Conservation (phyloP, 2,888 invertebrate species). For the Ceraclea dissimilis region DNA sequence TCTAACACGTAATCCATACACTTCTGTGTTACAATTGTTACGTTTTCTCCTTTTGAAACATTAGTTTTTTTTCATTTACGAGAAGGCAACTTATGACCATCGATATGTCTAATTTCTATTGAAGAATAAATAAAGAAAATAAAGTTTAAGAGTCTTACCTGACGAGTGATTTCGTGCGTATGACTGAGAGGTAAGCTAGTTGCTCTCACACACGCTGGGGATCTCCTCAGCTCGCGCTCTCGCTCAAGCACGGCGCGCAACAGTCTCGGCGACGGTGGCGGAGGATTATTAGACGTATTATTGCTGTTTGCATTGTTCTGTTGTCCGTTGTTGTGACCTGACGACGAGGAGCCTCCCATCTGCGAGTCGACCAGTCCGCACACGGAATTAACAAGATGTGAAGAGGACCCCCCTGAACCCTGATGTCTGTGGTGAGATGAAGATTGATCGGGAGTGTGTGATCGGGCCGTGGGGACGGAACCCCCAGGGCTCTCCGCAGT, state of each 20-base stretch:
- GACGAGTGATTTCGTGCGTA: conserved; percentile 66
- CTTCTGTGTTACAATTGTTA: too few species aligned
- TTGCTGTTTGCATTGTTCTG: background rate
- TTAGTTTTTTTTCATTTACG: too few species aligned
- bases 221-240: conserved; percentile 72
- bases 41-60: too few species aligned
- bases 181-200: conserved; percentile 67
- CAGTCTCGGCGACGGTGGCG: conserved; percentile 66
- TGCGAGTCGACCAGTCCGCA: conserved; percentile 6
- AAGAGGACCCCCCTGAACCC: background rate
- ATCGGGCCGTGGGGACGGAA: conserved; percentile 1
- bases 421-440: conserved; percentile 4
- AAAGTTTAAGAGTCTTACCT: too few species aligned
- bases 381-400: background rate
- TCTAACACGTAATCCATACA: too few species aligned
- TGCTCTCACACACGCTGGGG: conserved; percentile 74
- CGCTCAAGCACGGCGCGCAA: conserved; percentile 77
- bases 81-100: too few species aligned
- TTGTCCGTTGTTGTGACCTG: background rate
- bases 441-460: background rate
- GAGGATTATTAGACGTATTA: conserved; percentile 27
- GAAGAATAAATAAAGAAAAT: too few species aligned
- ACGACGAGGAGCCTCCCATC: background rate
- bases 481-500: conserved; percentile 21
- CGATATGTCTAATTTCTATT: too few species aligned